Conservation (phyloP, 2,797 vertebrate species). For the Notoglanidium macrostoma region DNA sequence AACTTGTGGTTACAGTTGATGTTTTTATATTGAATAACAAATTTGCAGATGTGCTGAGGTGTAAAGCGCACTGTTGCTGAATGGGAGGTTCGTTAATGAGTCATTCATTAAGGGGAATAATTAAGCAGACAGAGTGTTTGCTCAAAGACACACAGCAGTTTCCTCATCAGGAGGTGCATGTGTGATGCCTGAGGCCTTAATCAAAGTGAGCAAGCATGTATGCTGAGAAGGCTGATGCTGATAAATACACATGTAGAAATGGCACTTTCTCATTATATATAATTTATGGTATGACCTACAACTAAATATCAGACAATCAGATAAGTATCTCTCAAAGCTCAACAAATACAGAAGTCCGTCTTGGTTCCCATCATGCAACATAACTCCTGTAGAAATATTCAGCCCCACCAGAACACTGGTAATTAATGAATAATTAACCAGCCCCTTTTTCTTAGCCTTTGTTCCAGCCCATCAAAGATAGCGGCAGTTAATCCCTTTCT, state of each 20-base stretch:
- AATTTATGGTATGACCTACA: neutral
- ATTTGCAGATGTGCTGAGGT: conserved; percentile 34
- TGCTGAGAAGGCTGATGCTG: conserved; percentile 10
- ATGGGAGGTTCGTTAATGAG: conserved; percentile 28
- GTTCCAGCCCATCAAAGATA: conserved; percentile 80
- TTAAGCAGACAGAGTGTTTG: conserved; percentile 44
- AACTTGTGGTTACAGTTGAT: neutral
- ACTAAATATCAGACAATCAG: neutral
- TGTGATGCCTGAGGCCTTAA: conserved; percentile 47
- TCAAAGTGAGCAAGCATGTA: conserved; percentile 41
- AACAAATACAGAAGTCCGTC: neutral
- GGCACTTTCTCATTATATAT: neutral
- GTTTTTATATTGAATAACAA: conserved; percentile 30
- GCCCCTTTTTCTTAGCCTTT: conserved; percentile 65
- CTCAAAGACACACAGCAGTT: conserved; percentile 47
- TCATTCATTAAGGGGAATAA: conserved; percentile 47
- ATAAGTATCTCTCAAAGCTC: neutral
- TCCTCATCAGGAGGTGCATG: conserved; percentile 45
- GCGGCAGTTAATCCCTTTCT: conserved; percentile 82
- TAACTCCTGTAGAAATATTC: conserved; percentile 42
- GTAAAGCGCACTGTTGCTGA: conserved; percentile 32
- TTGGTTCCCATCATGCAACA: conserved; percentile 21
- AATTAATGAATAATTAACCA: conserved; percentile 57
- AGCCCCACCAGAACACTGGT: conserved; percentile 43
- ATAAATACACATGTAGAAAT: conserved; percentile 26